These are phyloP conservation scores for Paedocypris sp. DNA, from an alignment of 2,113 vertebrate genomes.

Conservation along the genomic window DNA sequence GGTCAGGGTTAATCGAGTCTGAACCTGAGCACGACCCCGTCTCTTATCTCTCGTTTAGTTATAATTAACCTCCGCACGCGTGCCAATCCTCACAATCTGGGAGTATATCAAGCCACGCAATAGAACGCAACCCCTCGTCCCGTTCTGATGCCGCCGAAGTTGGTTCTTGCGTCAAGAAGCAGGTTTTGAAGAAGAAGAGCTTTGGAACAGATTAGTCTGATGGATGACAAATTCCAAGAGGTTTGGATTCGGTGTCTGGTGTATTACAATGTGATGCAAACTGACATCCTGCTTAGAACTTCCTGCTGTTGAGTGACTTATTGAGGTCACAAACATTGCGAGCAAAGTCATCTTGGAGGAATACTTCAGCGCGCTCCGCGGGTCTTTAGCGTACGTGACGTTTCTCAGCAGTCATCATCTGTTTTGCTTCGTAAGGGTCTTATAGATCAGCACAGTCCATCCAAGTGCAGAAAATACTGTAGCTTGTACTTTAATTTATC, in stretches of 20 bases:
- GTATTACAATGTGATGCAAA: background rate
- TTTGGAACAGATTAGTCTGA: slow-evolving; percentile 1
- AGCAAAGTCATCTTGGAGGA: background rate
- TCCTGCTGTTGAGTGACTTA: slow-evolving; percentile 13
- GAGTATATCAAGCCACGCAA: background rate
- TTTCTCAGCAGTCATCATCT: background rate
- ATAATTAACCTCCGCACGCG: slow-evolving; percentile 12
- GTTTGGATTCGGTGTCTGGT: slow-evolving; percentile 1
- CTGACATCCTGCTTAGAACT: background rate
- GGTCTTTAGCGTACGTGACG: background rate
- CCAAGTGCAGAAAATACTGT: no score
- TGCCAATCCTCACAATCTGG: background rate
- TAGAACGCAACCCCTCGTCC: background rate
- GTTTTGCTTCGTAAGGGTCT: no score
- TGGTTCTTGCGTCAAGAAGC: background rate
- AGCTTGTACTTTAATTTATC: no score
- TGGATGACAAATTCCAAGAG: background rate
- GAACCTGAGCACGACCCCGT: background rate
- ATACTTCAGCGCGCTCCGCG: background rate
- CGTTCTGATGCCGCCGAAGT: background rate
- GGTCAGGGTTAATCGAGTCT: slow-evolving; percentile 10
- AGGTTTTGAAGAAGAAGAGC: background rate
- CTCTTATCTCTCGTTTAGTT: slow-evolving; percentile 7
- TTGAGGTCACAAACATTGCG: slow-evolving; percentile 7
- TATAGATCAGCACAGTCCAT: no score